Evolutionary conservation across 2,888 invertebrate genomes (phyloP).

Genomic region (Antheraea assamensis): DNA sequence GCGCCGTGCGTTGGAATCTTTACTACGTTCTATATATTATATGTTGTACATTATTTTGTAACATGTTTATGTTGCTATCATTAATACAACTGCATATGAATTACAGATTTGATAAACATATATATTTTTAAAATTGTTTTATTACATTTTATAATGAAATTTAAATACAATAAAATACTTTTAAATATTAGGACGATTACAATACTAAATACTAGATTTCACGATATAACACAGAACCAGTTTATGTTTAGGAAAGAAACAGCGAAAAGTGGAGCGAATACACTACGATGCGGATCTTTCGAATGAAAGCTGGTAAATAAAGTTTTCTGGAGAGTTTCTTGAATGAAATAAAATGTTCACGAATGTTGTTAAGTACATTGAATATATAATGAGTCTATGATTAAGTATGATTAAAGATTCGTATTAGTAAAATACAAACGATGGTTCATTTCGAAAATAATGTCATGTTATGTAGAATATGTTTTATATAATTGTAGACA

Average conservation of each 20-base stretch:
- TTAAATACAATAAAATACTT: not conserved
- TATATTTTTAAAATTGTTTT: too few relatives aligned
- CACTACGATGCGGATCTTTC: slow-evolving; percentile 45
- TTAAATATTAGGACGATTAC: not conserved
- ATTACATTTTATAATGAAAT: not conserved
- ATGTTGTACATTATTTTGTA: not conserved
- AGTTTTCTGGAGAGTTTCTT: slow-evolving; percentile 29
- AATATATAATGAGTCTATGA: not conserved
- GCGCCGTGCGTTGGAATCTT: slow-evolving; percentile 65
- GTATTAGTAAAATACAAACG: too few relatives aligned
- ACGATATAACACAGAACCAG: not conserved
- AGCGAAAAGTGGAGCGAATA: slow-evolving; percentile 57
- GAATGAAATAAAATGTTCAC: not conserved
- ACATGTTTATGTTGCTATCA: not conserved
- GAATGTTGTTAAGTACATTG: not conserved
- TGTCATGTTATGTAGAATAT: not conserved
- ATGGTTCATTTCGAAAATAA: too few relatives aligned
- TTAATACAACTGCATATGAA: not conserved
- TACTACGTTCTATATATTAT: slow-evolving; percentile 42
- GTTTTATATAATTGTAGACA: not conserved
- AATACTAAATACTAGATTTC: not conserved
- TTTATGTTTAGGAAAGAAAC: slow-evolving; percentile 50
- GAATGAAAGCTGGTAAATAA: slow-evolving; percentile 57
- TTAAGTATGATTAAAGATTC: not conserved
- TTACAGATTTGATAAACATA: not conserved